A percentile compares a stretch with the other conserved stretches of the same genome.
These are phyloP conservation scores for Huso huso DNA, from an alignment of 2,797 vertebrate genomes.

Conservation along the genomic window DNA sequence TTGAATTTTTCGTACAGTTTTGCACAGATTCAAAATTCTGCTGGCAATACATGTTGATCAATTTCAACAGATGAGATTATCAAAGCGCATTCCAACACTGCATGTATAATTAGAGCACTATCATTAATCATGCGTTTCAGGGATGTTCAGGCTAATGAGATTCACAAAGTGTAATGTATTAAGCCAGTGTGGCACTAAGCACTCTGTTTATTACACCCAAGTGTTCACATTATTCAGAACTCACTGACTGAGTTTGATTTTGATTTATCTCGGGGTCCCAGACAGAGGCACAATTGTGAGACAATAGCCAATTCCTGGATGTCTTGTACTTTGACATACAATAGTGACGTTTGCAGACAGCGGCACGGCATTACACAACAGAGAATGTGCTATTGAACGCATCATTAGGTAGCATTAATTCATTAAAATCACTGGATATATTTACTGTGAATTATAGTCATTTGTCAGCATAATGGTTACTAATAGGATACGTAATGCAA, in stretches of 20 bases:
- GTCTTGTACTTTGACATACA: no score
- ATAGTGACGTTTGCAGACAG: no score
- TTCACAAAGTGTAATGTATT: constrained; percentile 39
- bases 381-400: background rate
- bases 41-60: constrained; percentile 45
- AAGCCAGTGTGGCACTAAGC: constrained; percentile 34
- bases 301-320: constrained; percentile 1
- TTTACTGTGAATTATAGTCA: no score
- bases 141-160: constrained; percentile 43
- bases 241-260: constrained; percentile 11
- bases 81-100: constrained; percentile 41
- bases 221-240: constrained; percentile 29
- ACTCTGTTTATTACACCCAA: constrained; percentile 36
- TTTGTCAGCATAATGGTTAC: no score
- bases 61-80: constrained; percentile 52
- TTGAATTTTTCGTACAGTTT: constrained; percentile 10
- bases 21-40: constrained; percentile 24
- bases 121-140: constrained; percentile 47
- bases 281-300: background rate
- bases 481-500: no score
- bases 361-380: no score
- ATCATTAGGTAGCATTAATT: constrained; percentile 40
- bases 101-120: constrained; percentile 47
- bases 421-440: no score
- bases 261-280: constrained; percentile 5